Evolutionary conservation across 2,113 vertebrate species (phyloP), one percentile per base, ranked within the genome.

Genomic region (Takifugu bimaculatus): DNA sequence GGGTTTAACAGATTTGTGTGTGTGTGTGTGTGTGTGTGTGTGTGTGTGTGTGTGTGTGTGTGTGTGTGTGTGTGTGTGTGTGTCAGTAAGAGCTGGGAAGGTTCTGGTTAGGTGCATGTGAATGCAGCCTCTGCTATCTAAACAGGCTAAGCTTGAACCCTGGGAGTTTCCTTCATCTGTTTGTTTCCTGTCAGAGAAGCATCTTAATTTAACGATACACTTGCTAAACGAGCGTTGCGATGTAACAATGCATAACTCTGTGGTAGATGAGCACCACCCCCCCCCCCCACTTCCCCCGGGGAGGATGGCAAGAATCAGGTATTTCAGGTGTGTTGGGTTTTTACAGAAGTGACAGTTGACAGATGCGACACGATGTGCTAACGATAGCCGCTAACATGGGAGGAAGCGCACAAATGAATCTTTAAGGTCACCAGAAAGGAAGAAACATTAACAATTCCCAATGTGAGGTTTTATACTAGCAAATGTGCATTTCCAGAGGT

Each of bases 61-160:
- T 65, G 57, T 54, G 53, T 64, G 55, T 62, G 59, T 59, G 62
- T 39, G 47, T 68, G 60, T 56, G 52, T 66, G n/a, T 27, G 32
- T 43, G 48, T 51, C 68, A 75, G 77, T 75, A 77, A 66, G 28
- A 28, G 35, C 26, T 68, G 70, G 69, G 80, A 75, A 85, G 68
- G 81, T 83, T 84, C 71, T 65, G 80, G 74, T 82, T 75, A 80
- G 65, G 57, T 73, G 78, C 70, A 67, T 69, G 61, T 85, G 80
- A 87, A 85, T 83, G 74, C 72, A 63, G 60, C 63, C 77, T 72
- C 63, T 76, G 32, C 68, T 74, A 63, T 70, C 45, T 60, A 81
- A 87, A 82, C 80, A 78, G 67, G 77, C 64, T 67, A 49, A 27
- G 75, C 39, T 50, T 64, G 68, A 80, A 67, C 56, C 59, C 35